Evolutionary conservation across 2,888 invertebrate species (phyloP).

Genomic region (Onthophagus sagittarius): DNA sequence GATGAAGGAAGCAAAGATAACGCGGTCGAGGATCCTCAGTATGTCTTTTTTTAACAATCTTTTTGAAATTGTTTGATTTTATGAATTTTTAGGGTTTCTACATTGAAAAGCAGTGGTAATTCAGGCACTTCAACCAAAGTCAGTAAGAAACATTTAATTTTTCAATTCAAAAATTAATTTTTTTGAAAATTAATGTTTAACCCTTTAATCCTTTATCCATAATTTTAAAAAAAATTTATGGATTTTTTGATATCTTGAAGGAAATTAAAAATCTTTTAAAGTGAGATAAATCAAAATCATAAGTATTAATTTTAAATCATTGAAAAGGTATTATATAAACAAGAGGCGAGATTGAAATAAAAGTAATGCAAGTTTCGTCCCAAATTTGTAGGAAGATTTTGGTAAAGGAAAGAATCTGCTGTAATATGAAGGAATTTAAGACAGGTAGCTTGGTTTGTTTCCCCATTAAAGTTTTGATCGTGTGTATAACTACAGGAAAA

Average conservation of each 20-base stretch:
- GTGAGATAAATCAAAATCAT: too few species aligned
- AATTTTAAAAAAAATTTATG: not conserved
- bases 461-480: too few species aligned
- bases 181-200: not conserved
- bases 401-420: too few species aligned
- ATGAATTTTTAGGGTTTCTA: slow-evolving; percentile 49
- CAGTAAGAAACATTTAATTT: slow-evolving; percentile 88
- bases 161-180: slow-evolving; percentile 26
- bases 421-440: too few species aligned
- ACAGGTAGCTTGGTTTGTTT: too few species aligned
- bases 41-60: slow-evolving; percentile 8
- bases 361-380: too few species aligned
- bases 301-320: too few species aligned
- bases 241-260: not conserved
- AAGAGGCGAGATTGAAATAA: too few species aligned
- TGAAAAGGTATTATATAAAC: too few species aligned
- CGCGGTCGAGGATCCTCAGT: slow-evolving; percentile 18
- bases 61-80: not conserved
- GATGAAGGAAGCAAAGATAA: slow-evolving; percentile 39
- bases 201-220: not conserved
- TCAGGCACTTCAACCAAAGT: slow-evolving; percentile 86
- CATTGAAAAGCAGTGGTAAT: slow-evolving; percentile 59
- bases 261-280: not conserved
- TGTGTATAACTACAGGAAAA: too few species aligned
- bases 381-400: too few species aligned